Percentiles rank a stretch among this genome's conserved stretches.
Conservation (phyloP, 2,113 vertebrate genomes). For the Balaenoptera acutorostrata region DNA sequence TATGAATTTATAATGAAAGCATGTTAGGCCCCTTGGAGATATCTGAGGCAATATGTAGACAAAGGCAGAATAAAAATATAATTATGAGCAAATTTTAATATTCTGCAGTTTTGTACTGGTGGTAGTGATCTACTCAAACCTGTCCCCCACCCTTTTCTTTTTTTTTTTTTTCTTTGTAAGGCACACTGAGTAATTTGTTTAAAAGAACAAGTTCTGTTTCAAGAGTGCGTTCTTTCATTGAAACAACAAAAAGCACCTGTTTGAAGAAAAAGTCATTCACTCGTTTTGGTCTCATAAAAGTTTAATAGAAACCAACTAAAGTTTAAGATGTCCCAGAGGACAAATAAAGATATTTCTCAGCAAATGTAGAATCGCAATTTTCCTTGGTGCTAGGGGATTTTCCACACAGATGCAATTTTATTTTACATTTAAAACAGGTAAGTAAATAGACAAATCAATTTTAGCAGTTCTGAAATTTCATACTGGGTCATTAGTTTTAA, state of each 20-base stretch:
- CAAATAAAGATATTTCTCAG: slow-evolving; percentile 55
- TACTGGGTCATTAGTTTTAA: slow-evolving; percentile 59
- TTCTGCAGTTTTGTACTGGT: neutral
- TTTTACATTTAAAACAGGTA: slow-evolving; percentile 64
- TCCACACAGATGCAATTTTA: slow-evolving; percentile 61
- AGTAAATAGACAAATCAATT: slow-evolving; percentile 64
- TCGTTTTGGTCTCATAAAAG: slow-evolving; percentile 59
- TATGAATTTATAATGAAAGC: neutral
- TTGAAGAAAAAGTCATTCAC: slow-evolving; percentile 39
- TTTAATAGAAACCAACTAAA: slow-evolving; percentile 53
- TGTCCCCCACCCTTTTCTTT: neutral
- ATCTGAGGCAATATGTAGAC: neutral
- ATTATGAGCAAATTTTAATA: neutral
- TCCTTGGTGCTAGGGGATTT: slow-evolving; percentile 54
- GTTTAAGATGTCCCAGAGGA: slow-evolving; percentile 54
- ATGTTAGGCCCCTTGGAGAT: neutral
- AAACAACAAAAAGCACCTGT: slow-evolving; percentile 43
- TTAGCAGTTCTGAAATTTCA: slow-evolving; percentile 53
- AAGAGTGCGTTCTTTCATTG: neutral
- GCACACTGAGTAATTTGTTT: neutral
- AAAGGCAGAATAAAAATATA: neutral
- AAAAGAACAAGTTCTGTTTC: neutral
- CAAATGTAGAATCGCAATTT: slow-evolving; percentile 34
- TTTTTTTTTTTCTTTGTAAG: neutral
- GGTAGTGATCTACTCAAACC: neutral